Conservation (phyloP, 2,888 invertebrate species). For the Agrochola circellaris region DNA sequence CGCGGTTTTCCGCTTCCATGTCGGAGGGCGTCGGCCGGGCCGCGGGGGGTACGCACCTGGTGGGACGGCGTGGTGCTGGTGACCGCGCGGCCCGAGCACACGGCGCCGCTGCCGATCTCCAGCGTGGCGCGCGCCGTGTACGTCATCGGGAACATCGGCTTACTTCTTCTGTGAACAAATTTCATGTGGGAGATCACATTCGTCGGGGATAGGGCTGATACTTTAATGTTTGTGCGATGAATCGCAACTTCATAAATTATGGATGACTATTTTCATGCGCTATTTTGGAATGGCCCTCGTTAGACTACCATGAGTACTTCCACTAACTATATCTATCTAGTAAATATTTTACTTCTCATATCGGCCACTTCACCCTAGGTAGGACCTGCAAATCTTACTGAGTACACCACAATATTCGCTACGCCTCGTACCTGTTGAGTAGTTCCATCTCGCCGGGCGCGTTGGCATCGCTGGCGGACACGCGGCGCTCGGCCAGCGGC, state of each 20-base stretch:
- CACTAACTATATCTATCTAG: not conserved
- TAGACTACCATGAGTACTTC: not conserved
- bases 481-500: constrained; percentile 87
- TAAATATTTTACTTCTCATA: not conserved
- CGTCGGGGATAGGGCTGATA: not conserved
- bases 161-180: constrained; percentile 85
- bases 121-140: constrained; percentile 89
- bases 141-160: constrained; percentile 87
- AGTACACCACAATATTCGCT: not conserved
- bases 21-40: too few relatives aligned
- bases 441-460: constrained; percentile 77
- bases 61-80: constrained; percentile 89
- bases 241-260: not conserved
- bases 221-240: not conserved
- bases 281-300: not conserved
- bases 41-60: constrained; percentile 85
- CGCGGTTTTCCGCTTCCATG: constrained; percentile 71
- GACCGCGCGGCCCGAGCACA: constrained; percentile 89
- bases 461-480: constrained; percentile 87
- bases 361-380: not conserved
- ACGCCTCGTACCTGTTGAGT: constrained; percentile 74
- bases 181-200: constrained; percentile 42
- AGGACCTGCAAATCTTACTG: not conserved
- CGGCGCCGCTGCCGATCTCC: constrained; percentile 89
- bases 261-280: not conserved